phyloP scores from a whole-genome alignment of 2,113 vertebrate species.

The Camelus bactrianus region DNA sequence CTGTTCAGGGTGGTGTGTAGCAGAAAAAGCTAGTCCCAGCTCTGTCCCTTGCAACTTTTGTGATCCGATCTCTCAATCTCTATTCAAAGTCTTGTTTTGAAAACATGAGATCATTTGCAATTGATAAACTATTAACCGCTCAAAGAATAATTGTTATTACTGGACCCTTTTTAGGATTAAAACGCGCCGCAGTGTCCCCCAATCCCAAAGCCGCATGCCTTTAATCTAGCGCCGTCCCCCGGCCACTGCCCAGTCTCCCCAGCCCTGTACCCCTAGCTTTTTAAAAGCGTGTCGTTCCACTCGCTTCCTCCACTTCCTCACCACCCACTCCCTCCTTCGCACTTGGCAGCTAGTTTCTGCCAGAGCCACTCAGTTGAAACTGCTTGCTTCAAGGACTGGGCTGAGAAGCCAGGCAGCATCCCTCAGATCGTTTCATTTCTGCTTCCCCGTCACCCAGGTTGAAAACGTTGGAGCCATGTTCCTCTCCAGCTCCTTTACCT shows the following conservation, averaged over 20 bases:
- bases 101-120: not conserved
- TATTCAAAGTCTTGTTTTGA: not conserved
- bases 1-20: accelerated
- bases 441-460: not conserved
- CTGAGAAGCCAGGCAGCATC: no score
- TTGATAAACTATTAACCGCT: not conserved
- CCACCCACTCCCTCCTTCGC: not conserved
- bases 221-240: not conserved
- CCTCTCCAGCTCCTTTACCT: not conserved
- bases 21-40: not conserved
- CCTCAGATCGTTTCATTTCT: not conserved
- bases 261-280: not conserved
- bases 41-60: not conserved
- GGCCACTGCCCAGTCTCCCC: accelerated
- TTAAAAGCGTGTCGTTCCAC: not conserved
- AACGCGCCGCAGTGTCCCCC: accelerated
- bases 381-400: not conserved
- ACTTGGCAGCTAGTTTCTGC: not conserved
- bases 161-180: not conserved
- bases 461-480: not conserved
- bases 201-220: not conserved
- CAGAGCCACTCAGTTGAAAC: not conserved
- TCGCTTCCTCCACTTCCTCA: not conserved
- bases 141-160: not conserved
- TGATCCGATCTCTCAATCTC: not conserved